Evolutionary conservation across 2,888 invertebrate genomes (phyloP), one percentile per base, ranked within the genome.

Genomic region (Oxytorus armatus): DNA sequence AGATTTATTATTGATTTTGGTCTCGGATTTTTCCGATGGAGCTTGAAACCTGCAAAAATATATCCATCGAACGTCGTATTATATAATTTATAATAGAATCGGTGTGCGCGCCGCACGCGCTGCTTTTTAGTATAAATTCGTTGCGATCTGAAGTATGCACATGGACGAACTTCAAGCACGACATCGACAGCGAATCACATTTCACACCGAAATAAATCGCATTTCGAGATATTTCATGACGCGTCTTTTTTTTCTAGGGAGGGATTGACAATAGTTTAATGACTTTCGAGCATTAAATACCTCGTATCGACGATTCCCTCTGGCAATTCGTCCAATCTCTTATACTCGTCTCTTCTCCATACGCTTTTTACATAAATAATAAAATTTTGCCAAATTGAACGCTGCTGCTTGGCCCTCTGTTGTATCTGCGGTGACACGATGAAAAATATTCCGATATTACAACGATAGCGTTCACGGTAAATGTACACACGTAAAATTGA

Each of bases 271-370:
- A 18, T 16, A 8, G 16, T 18, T 36, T 1, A 5, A 42, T 16
- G n/a, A 42, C 14, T n/a, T 42, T 4, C 47, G 16, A 29, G 16
- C 33, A 7, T 5, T 21, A 1, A 3, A n/a, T 82, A 91, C 90
- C 90, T 90, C 74, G 86, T 82, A 84, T 92, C 90, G 42, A 91
- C 86, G 74, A 90, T 80, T 72, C 82, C 88, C 61, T 73, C 82
- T 8, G 90, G 91, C 75, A 91, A 79, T 72, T 82, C 82, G 78
- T 89, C 86, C 82, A 84, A 85, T 74, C 84, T 84, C 63, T 85
- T 85, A 69, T 83, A 83, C 63, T 23, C 73, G 59, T 85, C 85
- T 36, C 82, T 82, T 61, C 83, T 88, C 78, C 86, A 90, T 3
- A 87, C 70, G 68, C 82, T 86, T 81, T 88, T 90, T 16, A 90